Base-by-base conservation (phyloP, 2,113 vertebrate genomes). In the Cathartes aura region DNA sequence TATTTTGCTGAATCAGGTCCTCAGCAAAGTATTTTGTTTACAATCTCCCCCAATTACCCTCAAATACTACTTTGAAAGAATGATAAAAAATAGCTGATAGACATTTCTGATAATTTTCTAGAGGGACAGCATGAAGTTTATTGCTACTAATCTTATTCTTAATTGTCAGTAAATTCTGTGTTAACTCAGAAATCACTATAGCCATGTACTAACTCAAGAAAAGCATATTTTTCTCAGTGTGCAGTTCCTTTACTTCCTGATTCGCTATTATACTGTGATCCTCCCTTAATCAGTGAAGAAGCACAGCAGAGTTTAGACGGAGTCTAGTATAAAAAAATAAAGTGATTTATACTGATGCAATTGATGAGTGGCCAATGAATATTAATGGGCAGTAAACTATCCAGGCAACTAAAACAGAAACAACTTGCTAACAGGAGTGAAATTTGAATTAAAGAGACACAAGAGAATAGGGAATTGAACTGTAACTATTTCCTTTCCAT, bases 1-100 rank as follows among this genome's bases (percentile, higher is more conserved):
- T 95, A 85, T 79, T 95, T 97, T 95, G 87, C 83, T 95, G 89
- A 96, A 83, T 81, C 79, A 70, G 80, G 73, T 87, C 53, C 71
- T 60, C 30, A 79, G 48, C 50, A 87, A 96, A 91, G 42, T 55
- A 82, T 86, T 82, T 82, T 3, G 24, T 89, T 94, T 93, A 89
- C 30, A 62, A 20, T 82, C 50, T 87, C 45, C 15, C n/a, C 70
- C 66, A 95, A n/a, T 70, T 75, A 66, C 20, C 23, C 23, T 50
- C 45, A 82, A 74, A 80, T 18, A 55, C 34, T 82, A 40, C 74
- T 85, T 93, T 66, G 59, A 86, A 76, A 85, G 72, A 93, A 87
- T 19, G 10, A 36, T 45, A 87, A 87, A 96, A 94, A 80, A 42
- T 3, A 90, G 24, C 15, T 74, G 52, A 73, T 36, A 71, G 87